Base-by-base conservation (phyloP, 1,140 invertebrate genomes). In the Zaprionus africanus region DNA sequence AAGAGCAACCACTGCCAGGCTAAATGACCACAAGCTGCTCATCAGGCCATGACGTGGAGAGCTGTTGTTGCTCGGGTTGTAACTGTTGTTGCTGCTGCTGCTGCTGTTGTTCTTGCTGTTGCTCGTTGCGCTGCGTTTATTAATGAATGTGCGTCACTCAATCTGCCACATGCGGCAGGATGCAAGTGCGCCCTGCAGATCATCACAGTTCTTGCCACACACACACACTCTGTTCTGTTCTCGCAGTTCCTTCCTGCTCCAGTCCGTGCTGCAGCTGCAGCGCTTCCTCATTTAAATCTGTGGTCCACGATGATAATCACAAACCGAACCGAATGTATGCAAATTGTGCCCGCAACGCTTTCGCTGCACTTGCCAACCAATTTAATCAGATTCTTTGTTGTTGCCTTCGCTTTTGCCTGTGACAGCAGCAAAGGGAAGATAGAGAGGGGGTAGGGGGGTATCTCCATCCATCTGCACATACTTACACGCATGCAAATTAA, bases 241-340 rank as follows among this genome's bases (percentile, higher is more conserved):
- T 43, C 24, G 4, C 49, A n/a, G 26, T 51, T 65, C 24, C 51
- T 56, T 34, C 41, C 41, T 28, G 46, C 36, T 46, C 36, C 4
- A 46, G n/a, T 46, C 31, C 31, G 7, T 11, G 15, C 26, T 17
- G 15, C 49, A 46, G 38, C 24, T 43, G n/a, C 56, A 70, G 60
- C 78, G 36, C 54, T 53, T 68, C 61, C 78, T 77, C 61, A 90
- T 88, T 87, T 88, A 81, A 87, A 88, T 87, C 84, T 90, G 74
- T 74, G 78, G 84, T 79, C 70, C 57, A 56, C 68, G 81, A 90
- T 88, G 81, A 90, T 88, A 87, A 87, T 87, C 84, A 88, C 81
- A 81, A 78, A 79, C 81, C 79, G 84, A 78, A 79, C 81, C 79
- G 84, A 87, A 88, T 87, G 78, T 81, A 87, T 87, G 84, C 84